Evolutionary conservation across 2,888 invertebrate species (phyloP).

Genomic region (Melinaea menophilus): DNA sequence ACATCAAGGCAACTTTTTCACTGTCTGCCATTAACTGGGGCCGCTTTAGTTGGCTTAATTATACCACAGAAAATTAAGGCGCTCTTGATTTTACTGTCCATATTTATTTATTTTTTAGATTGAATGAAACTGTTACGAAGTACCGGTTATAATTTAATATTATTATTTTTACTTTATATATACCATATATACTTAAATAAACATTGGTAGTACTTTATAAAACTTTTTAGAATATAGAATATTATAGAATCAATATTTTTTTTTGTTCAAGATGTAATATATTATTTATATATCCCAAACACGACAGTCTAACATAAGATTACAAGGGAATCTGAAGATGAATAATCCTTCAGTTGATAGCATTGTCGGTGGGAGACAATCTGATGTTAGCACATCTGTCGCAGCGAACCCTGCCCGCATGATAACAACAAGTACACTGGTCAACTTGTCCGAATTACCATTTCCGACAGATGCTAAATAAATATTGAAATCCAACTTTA

Average conservation of each 20-base stretch:
- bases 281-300: too few relatives aligned
- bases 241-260: too few relatives aligned
- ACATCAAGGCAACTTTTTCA: conserved; percentile 6
- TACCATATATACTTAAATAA: too few relatives aligned
- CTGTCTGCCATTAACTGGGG: conserved; percentile 28
- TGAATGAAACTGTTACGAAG: background rate
- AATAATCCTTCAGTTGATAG: background rate
- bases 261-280: too few relatives aligned
- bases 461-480: conserved; percentile 61
- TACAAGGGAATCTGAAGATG: conserved; percentile 6
- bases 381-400: conserved; percentile 19
- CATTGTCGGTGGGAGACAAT: conserved; percentile 2
- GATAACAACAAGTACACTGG: conserved; percentile 21
- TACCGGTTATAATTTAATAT: background rate
- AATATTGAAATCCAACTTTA: conserved; percentile 73
- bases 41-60: conserved; percentile 52
- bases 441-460: conserved; percentile 36
- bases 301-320: background rate
- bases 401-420: conserved; percentile 10
- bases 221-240: too few relatives aligned
- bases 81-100: conserved; percentile 14
- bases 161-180: too few relatives aligned
- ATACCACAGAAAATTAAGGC: conserved; percentile 39
- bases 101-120: conserved; percentile 8
- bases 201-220: too few relatives aligned